Base-by-base conservation (phyloP, 2,113 vertebrate genomes). In the Marcusenius ussheri region DNA sequence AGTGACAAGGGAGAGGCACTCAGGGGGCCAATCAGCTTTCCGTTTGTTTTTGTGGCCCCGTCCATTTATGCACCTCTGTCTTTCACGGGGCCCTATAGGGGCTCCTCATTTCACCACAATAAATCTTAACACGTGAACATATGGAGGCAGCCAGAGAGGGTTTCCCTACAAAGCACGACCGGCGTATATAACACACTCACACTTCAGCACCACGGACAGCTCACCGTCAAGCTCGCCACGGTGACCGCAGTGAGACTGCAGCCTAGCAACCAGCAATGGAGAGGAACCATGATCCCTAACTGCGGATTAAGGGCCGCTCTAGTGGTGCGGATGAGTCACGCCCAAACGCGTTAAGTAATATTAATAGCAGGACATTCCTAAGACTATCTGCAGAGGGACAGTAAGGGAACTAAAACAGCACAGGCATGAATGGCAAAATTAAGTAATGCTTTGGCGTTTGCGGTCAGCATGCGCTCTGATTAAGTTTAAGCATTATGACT, bases 121-220 rank as follows among this genome's bases (percentile, higher is more conserved):
- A 10, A 47, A 2, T 19, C 80, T 39, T 17, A 42, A 19, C 31
- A 17, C 2, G 0, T 7, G 31, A 31, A 5, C 6, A 42, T 80
- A 39, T 15, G 31, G 3, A 77, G 31, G 31, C 31, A 7, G 70
- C 11, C 11, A 17, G 31, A 80, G 35, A 42, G 31, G 74, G 17
- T 35, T 39, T 42, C 83, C 45, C n/a, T 27, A 86, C 21, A n/a
- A 49, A 46, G 15, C 46, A 9, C 45, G 4, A 5, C 19, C 11
- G 15, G 47, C 4, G 3, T 6, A 50, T 85, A 13, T 21, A 19
- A 17, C 7, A 39, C 31, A 85, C 24, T 49, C 35, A 5, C 21
- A 35, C 53, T 93, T 93, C 91, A 94, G 93, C 53, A 94, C 93
- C 91, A 93, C 92, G 94, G 92, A 93, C 92, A 95, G 93, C 90